phyloP scores from a whole-genome alignment of 2,888 invertebrate genomes.

The Leistus spinibarbis region DNA sequence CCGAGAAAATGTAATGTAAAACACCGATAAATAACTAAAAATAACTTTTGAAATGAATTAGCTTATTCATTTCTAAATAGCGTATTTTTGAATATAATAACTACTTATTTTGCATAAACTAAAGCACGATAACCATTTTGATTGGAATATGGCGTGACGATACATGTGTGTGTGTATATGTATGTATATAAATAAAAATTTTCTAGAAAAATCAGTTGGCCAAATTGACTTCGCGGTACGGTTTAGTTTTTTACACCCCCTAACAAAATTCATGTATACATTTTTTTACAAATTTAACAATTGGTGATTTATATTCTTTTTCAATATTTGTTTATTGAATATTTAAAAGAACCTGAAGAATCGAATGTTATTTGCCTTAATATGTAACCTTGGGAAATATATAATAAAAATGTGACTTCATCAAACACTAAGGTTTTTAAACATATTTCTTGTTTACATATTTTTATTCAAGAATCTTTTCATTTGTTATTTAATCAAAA shows the following conservation, averaged over 20 bases:
- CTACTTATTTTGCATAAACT: neutral
- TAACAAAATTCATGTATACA: neutral
- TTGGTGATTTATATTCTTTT: neutral
- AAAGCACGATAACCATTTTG: neutral
- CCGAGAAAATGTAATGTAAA: neutral
- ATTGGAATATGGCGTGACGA: neutral
- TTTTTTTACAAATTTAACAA: neutral
- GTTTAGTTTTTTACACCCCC: neutral
- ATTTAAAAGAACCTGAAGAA: neutral
- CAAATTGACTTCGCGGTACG: neutral
- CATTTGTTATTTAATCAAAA: neutral
- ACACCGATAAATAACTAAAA: neutral
- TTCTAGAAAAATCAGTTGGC: neutral
- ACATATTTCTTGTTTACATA: neutral
- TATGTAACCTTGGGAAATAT: neutral
- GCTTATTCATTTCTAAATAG: neutral
- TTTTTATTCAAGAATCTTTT: neutral
- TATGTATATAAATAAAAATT: neutral
- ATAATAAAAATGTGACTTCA: neutral
- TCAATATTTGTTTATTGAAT: neutral
- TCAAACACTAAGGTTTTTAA: neutral
- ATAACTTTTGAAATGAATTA: neutral
- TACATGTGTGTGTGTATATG: neutral
- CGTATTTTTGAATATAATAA: neutral
- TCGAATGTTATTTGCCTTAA: neutral